Base-by-base conservation (phyloP, 2,113 vertebrate genomes). In the Hassar affinis region DNA sequence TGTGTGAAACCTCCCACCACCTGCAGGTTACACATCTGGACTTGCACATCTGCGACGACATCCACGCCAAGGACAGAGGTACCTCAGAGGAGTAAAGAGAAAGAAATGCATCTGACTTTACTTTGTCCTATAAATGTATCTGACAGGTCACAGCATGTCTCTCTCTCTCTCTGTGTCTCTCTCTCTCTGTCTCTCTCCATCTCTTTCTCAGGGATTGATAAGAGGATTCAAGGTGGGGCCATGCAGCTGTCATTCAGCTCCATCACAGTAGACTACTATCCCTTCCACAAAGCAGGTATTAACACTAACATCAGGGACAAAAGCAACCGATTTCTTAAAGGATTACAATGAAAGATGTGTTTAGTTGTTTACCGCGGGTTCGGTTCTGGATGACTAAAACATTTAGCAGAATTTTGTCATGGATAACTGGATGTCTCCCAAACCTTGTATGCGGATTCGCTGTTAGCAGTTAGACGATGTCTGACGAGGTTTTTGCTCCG, bases 21-120 rank as follows among this genome's bases (percentile, higher is more conserved):
- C 95, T 99, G 87, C 95, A 97, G 86, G 96, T 99, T 92, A 98
- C 95, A 77, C 97, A 99, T 90, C 94, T 99, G 51, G 98, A 99
- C 91, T 92, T 99, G 86, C 98, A 99, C 91, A 98, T 99, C 90
- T 99, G 98, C 83, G 98, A 99, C 84, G 98, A 99, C 91, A 97
- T 97, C 92, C 96, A 98, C 78, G 92, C 94, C 71, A 95, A 95
- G 91, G 97, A 99, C 90, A 97, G 95, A 96, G 97, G 98, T 98
- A 93, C 89, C 6, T 10, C 57, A 12, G 22, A 20, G n/a, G 47
- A 27, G 15, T 7, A 30, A 54, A 45, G 33, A 33, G 11, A 30
- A 38, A 35, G 12, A 25, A 62, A 20, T 51, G 30, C 51, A 30
- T 8, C 71, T 3, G 1, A 18, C n/a, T n/a, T n/a, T 30, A 30